Base-by-base conservation (phyloP, 2,113 vertebrate species). In the Illadopsis cleaveri region DNA sequence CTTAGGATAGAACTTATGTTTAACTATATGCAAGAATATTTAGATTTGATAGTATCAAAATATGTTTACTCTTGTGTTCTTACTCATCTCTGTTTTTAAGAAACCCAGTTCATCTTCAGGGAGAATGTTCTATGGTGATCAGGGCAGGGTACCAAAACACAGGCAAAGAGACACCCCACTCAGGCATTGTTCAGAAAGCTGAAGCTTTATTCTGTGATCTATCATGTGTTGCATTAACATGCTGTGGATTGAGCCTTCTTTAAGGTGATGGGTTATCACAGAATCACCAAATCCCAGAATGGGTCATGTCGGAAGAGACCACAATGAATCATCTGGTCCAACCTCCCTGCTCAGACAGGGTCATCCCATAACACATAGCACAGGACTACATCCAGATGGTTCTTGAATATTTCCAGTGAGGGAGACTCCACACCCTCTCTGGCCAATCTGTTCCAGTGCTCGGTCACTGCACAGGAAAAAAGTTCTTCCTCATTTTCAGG, bases 191-290 rank as follows among this genome's bases (percentile, higher is more conserved):
- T n/a, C 33, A 69, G 66, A 69, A 73, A 91, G 87, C 81, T 8
- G 8, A 62, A 89, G 93, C 64, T 97, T 97, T 97, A 96, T 95
- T 96, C 42, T 86, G 68, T 50, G 33, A 7, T 30, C 25, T 51
- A 0, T 5, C 0, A 1, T 15, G 6, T 7, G 4, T 31, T 82
- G 61, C 12, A 11, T 56, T 50, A 75, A 30, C 65, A 54, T 61
- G 78, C 75, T 69, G 3, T 65, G 78, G 54, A 18, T 69, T 85
- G 45, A 93, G 79, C 54, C 37, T n/a, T n/a, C 28, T 6, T n/a
- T 62, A 42, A n/a, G n/a, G 54, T 58, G 27, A 28, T 0, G 0
- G 27, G 19, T 81, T 60, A 45, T 7, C 33, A 60, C 0, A 0
- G 73, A 86, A 45, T 78, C 38, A 37, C 18, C 1, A 0, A 53